Percentiles rank a stretch among this genome's conserved stretches.
Evolutionary conservation across 2,113 vertebrate genomes (phyloP).

Genomic region (Heptranchias perlo): DNA sequence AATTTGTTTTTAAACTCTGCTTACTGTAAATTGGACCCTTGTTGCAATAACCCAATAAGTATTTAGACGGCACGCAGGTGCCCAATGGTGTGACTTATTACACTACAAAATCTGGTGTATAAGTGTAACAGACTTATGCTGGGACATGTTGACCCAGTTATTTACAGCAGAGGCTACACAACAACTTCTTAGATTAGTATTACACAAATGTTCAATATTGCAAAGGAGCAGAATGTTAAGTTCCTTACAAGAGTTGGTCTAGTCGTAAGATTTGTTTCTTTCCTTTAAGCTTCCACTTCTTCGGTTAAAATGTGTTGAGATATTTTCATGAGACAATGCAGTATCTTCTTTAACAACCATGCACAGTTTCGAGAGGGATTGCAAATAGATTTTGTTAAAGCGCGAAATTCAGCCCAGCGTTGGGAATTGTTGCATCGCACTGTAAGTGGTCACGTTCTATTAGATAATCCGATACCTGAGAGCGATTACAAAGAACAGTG

Average conservation of each 20-base stretch:
- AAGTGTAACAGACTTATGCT: background rate
- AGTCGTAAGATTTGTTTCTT: background rate
- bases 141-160: background rate
- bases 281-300: background rate
- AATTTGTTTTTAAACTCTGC: background rate
- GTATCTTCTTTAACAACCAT: slow-evolving; percentile 50
- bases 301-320: background rate
- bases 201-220: background rate
- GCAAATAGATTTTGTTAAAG: slow-evolving; percentile 55
- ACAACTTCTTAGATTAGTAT: background rate
- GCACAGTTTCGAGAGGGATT: slow-evolving; percentile 65
- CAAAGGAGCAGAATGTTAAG: background rate
- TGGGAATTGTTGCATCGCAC: slow-evolving; percentile 63
- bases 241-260: slow-evolving; percentile 1
- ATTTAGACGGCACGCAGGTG: background rate
- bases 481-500: background rate
- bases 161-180: background rate
- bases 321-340: background rate
- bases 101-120: no score
- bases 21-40: background rate
- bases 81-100: background rate
- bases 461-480: background rate
- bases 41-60: background rate
- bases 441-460: background rate
- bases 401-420: slow-evolving; percentile 62